These are phyloP conservation scores for Trimorus sp. DNA, from an alignment of 2,888 invertebrate species.

Conservation along the genomic window DNA sequence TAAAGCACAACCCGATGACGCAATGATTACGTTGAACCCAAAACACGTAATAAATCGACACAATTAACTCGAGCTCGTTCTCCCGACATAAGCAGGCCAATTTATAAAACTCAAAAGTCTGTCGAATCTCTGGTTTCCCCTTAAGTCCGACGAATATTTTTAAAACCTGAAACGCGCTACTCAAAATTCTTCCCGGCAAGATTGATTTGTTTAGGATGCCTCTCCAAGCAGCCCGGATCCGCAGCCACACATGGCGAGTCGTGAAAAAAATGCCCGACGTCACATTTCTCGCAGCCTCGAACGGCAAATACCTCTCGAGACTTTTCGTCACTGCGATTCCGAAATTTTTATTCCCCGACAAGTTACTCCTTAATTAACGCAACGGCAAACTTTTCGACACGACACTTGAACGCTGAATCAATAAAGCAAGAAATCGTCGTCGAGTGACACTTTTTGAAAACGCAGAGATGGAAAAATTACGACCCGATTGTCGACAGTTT, in stretches of 20 bases:
- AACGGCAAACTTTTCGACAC: too few species aligned
- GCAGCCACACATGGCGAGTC: constrained; percentile 56
- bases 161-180: constrained; percentile 43
- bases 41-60: constrained; percentile 41
- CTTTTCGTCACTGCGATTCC: constrained; percentile 13
- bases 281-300: constrained; percentile 35
- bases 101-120: constrained; percentile 54
- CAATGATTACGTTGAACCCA: constrained; percentile 14
- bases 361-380: too few species aligned
- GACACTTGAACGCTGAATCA: too few species aligned
- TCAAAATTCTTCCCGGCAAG: constrained; percentile 53
- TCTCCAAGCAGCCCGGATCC: constrained; percentile 24
- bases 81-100: constrained; percentile 27
- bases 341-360: background rate
- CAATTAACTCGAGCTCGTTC: constrained; percentile 33
- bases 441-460: too few species aligned
- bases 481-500: too few species aligned
- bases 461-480: too few species aligned
- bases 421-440: too few species aligned
- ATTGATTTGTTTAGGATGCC: constrained; percentile 58
- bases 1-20: constrained; percentile 28
- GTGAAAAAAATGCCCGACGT: constrained; percentile 36
- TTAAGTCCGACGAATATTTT: constrained; percentile 51
- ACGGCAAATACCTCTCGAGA: constrained; percentile 25
- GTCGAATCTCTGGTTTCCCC: constrained; percentile 34